phyloP scores from a whole-genome alignment of 1,140 invertebrate genomes.

The Leptestheria dahalacensis region DNA sequence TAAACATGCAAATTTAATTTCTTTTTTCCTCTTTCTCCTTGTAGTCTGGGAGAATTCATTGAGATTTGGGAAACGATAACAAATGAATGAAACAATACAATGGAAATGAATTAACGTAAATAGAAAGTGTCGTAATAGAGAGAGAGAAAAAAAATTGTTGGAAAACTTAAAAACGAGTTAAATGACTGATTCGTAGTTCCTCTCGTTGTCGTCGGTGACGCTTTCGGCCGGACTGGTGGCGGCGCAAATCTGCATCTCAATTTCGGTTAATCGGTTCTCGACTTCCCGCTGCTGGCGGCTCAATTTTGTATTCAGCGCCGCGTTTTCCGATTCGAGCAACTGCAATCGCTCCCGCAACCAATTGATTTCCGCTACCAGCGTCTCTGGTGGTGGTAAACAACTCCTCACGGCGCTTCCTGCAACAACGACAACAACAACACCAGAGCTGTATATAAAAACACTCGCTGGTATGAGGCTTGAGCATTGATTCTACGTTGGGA shows the following conservation, averaged over 20 bases:
- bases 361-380: conserved; percentile 77
- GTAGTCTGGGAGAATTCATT: too few relatives aligned
- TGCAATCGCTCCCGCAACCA: conserved; percentile 72
- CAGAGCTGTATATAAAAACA: too few relatives aligned
- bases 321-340: conserved; percentile 81
- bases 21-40: too few relatives aligned
- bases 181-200: conserved; percentile 77
- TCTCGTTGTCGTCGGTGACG: conserved; percentile 54
- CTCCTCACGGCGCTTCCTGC: not conserved
- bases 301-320: conserved; percentile 75
- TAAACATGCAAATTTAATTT: too few relatives aligned
- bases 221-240: conserved; percentile 52
- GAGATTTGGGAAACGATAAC: too few relatives aligned
- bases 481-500: too few relatives aligned
- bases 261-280: conserved; percentile 82
- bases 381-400: conserved; percentile 44
- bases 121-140: too few relatives aligned
- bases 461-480: too few relatives aligned
- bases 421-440: not conserved
- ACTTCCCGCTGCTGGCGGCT: conserved; percentile 92
- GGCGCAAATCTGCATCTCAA: conserved; percentile 92
- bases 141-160: too few relatives aligned
- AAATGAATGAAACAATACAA: too few relatives aligned
- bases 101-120: too few relatives aligned
- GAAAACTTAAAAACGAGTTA: too few relatives aligned